Percentiles rank a stretch among this genome's conserved stretches.
Conservation (phyloP, 2,113 vertebrate genomes). For the Baryphthengus martii region DNA sequence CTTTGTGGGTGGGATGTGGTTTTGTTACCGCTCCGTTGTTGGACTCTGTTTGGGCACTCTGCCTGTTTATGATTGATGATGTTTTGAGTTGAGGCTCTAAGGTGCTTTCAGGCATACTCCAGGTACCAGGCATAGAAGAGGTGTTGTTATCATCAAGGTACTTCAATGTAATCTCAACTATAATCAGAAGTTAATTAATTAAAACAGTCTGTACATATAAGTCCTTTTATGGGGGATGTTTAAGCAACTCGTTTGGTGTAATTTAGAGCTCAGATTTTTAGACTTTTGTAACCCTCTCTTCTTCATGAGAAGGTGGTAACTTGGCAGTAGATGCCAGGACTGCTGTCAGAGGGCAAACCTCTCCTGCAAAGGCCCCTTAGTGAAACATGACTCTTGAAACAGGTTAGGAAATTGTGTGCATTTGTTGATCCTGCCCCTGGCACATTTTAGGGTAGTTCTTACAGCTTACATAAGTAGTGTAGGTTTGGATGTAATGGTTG, state of each 20-base stretch:
- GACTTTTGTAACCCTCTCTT: background rate
- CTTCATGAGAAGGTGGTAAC: background rate
- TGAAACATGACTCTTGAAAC: background rate
- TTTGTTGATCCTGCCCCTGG: accelerated
- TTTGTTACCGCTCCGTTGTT: background rate
- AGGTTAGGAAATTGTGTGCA: background rate
- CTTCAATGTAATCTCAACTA: background rate
- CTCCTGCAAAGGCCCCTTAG: background rate
- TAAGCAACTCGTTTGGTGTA: accelerated
- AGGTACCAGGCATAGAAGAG: slow-evolving; percentile 17
- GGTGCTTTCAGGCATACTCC: slow-evolving; percentile 9
- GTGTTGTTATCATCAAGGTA: slow-evolving; percentile 23
- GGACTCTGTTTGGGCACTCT: slow-evolving; percentile 12
- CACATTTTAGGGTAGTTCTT: background rate
- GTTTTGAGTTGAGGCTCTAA: slow-evolving; percentile 15
- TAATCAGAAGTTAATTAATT: background rate
- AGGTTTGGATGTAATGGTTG: background rate
- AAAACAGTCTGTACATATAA: background rate
- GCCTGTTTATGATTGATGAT: background rate
- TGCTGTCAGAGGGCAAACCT: background rate
- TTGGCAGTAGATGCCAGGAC: background rate
- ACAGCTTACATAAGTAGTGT: background rate
- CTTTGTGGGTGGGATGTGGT: slow-evolving; percentile 13
- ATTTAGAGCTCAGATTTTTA: background rate
- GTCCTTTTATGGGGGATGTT: background rate